Conservation (phyloP, 2,888 invertebrate genomes). For the Trissolcus brochymenae region DNA sequence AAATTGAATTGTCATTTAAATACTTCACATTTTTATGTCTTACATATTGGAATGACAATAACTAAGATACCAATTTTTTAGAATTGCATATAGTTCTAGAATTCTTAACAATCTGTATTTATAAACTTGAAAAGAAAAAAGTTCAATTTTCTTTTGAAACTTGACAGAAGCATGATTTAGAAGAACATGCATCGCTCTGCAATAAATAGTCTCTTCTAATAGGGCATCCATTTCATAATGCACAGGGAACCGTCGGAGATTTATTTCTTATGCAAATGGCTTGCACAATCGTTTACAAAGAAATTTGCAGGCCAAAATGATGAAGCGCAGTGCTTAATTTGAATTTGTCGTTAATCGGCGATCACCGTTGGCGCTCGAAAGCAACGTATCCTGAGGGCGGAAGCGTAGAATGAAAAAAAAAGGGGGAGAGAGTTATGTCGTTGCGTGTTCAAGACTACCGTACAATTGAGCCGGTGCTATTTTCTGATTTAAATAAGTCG, state of each 20-base stretch:
- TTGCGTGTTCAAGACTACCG: slow-evolving; percentile 20
- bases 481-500: slow-evolving; percentile 67
- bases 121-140: too few species aligned
- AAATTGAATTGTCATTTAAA: too few species aligned
- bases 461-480: too few species aligned
- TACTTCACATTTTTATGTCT: too few species aligned
- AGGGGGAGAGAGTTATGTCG: slow-evolving; percentile 1
- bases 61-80: too few species aligned
- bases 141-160: too few species aligned
- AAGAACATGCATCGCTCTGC: slow-evolving; percentile 22
- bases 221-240: slow-evolving; percentile 36
- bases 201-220: slow-evolving; percentile 36
- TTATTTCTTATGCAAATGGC: slow-evolving; percentile 46
- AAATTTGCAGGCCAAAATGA: slow-evolving; percentile 36
- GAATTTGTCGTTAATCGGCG: slow-evolving; percentile 49
- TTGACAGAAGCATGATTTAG: too few species aligned
- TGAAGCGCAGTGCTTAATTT: slow-evolving; percentile 45
- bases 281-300: slow-evolving; percentile 33
- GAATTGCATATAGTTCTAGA: too few species aligned
- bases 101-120: too few species aligned
- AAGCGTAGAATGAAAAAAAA: slow-evolving; percentile 22
- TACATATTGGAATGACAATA: too few species aligned
- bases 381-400: slow-evolving; percentile 44
- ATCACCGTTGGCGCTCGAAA: slow-evolving; percentile 36
- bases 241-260: slow-evolving; percentile 27